Base-by-base conservation (phyloP, 1,140 invertebrate species). In the Chrysopa pallens region DNA sequence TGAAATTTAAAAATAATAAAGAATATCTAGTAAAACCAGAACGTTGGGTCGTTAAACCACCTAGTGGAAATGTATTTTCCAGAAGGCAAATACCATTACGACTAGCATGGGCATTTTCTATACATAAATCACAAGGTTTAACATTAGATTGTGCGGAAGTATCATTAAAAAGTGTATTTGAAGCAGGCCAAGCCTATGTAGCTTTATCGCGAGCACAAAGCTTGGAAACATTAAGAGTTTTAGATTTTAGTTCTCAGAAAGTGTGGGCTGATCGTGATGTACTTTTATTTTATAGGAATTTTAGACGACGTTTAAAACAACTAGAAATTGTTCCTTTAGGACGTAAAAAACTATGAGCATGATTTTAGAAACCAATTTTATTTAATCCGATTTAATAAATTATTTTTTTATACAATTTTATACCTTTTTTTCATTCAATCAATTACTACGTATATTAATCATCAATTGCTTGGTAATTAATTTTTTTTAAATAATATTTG, bases 141-240 rank as follows among this genome's bases (percentile, higher is more conserved):
- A 94, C 91, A 7, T 66, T 96, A 42, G 91, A 96, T 56, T 93
- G 88, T 67, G 89, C 94, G 1, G 90, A 95, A 67, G 91, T 96
- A 73, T 89, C 84, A 11, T 61, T 96, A 29, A 73, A 77, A 0
- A 76, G 79, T 53, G 86, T 90, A 8, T 96, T 96, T 64, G 89
- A 95, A 65, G 80, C 85, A 14, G 92, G 92, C 0, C 92, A 97
- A 66, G 87, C 91, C 0, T 96, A 97, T 66, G 91, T 97, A 0
- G 92, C 92, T 1, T 57, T 97, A 12, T 94, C 89, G 8, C 69
- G 92, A 52, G 91, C 91, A 15, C 80, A 87, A 56, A 90, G 78
- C 57, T 66, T 97, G 37, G 66, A 86, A 44, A 77, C 82, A 11
- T 65, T 97, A 28, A 65, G 87, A 48, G 80, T 96, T 38, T 60